Conservation (phyloP, 1,140 invertebrate species). For the Neodiprion lecontei region DNA sequence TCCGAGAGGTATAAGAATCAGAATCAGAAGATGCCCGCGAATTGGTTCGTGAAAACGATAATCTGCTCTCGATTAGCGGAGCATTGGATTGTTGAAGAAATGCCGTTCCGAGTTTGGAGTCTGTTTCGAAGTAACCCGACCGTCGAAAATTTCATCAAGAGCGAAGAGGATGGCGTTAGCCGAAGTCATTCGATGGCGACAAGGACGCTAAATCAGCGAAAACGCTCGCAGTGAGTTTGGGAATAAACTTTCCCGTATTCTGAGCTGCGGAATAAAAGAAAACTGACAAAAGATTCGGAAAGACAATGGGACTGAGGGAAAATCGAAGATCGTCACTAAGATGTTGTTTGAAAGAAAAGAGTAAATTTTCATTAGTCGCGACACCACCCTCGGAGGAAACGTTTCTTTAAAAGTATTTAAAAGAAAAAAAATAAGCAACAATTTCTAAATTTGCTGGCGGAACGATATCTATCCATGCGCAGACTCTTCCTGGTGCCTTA, state of each 20-base stretch:
- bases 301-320: background rate
- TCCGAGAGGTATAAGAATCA: too few relatives aligned
- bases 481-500: background rate
- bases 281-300: background rate
- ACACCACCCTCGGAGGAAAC: background rate
- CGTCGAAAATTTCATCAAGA: background rate
- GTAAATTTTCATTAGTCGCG: slow-evolving; percentile 4
- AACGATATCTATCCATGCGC: background rate
- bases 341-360: background rate
- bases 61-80: background rate
- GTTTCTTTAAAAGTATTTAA: background rate
- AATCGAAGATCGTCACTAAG: background rate
- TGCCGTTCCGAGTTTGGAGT: background rate
- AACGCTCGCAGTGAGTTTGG: too few relatives aligned
- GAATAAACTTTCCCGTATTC: too few relatives aligned
- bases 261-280: background rate
- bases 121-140: too few relatives aligned
- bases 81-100: slow-evolving; percentile 5
- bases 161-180: background rate
- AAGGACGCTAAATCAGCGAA: too few relatives aligned
- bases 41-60: too few relatives aligned
- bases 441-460: background rate
- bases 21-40: too few relatives aligned
- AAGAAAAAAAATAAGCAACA: background rate
- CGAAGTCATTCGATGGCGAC: background rate